Evolutionary conservation across 2,888 invertebrate genomes (phyloP).

Genomic region (Protophormia terraenovae): DNA sequence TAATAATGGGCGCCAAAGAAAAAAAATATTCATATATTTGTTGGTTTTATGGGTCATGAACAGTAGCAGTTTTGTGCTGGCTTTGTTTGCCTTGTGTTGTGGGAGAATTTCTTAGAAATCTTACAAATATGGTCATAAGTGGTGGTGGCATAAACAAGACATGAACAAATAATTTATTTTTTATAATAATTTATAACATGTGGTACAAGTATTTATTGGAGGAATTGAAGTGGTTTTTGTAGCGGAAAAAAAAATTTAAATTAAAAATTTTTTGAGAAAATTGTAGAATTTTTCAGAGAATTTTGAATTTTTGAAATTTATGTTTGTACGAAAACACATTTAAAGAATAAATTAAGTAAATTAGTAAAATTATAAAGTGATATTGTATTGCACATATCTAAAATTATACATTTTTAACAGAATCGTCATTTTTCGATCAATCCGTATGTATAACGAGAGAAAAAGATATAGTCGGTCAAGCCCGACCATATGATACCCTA

Average conservation of each 20-base stretch:
- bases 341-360: neutral
- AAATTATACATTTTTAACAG: too few relatives aligned
- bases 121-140: conserved; percentile 39
- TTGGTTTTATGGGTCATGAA: conserved; percentile 59
- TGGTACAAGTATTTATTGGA: neutral
- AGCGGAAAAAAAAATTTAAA: neutral
- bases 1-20: conserved; percentile 58
- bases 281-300: neutral
- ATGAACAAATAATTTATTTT: conserved; percentile 33
- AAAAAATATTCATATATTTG: conserved; percentile 19
- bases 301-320: neutral
- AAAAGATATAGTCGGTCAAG: too few relatives aligned
- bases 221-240: neutral
- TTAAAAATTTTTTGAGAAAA: neutral
- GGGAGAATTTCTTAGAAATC: conserved; percentile 62
- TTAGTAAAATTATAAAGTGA: too few relatives aligned
- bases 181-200: conserved; percentile 41
- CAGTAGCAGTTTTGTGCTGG: conserved; percentile 43
- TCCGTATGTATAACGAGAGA: too few relatives aligned
- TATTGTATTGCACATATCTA: too few relatives aligned
- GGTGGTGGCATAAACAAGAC: conserved; percentile 40
- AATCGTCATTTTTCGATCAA: too few relatives aligned
- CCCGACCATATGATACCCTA: too few relatives aligned
- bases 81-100: conserved; percentile 17
- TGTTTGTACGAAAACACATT: too few relatives aligned